Evolutionary conservation across 1,140 invertebrate species (phyloP), one percentile per base, ranked within the genome.

Genomic region (Hyles vespertilio): DNA sequence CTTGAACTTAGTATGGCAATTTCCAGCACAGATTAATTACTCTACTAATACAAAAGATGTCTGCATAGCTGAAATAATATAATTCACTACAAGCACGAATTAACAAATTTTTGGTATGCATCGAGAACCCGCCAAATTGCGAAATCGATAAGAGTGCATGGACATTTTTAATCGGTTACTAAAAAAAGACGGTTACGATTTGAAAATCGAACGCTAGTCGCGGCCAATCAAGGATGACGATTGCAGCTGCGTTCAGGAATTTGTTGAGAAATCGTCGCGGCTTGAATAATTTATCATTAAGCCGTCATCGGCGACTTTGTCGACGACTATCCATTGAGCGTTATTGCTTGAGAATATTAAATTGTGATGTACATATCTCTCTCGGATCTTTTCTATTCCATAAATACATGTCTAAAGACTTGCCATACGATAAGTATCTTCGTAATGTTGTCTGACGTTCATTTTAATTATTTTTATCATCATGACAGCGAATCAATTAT

Each of bases 231-330:
- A 79, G 71, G 73, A 71, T 81, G 79, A 82, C 76, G 74, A 65
- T 72, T 77, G 69, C 74, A 72, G 69, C 77, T 78, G 78, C 79
- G 82, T 82, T 81, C 79, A 85, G 82, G 82, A 85, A 85, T 85
- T 65, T 74, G 74, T 79, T 75, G 80, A 83, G 80, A 85, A 85
- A 85, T 83, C 77, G 74, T 65, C 59, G 65, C 63, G 56, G 56
- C 58, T 81, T 79, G 80, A 83, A 83, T 85, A 73, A 80, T 81
- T 81, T 79, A 85, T 81, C 57, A 43, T 58, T 55, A 43, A 73
- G 57, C 59, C 69, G 68, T 79, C 74, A 71, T 66, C 54, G n/a
- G 11, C 52, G n/a, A n/a, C 22, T 47, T 34, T 66, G 63, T 59
- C 68, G 62, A 60, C 72, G 63, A 54, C 56, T 61, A 61, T 69